Percentiles rank a stretch among this genome's conserved stretches.
Evolutionary conservation across 2,888 invertebrate genomes (phyloP).

Genomic region (Parthenolecanium corni): DNA sequence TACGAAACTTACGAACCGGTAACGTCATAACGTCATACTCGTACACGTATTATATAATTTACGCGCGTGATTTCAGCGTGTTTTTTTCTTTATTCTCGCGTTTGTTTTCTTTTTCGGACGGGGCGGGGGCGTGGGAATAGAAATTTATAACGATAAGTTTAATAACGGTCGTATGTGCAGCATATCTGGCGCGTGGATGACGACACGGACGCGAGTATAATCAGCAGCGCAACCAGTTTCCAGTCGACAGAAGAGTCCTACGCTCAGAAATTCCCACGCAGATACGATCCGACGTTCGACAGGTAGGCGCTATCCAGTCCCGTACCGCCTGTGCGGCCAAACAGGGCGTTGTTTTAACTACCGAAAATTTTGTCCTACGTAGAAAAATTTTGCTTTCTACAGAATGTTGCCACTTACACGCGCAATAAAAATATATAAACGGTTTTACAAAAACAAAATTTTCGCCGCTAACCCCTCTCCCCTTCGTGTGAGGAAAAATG

Average conservation of each 20-base stretch:
- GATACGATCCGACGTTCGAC: constrained; percentile 62
- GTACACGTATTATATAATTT: neutral
- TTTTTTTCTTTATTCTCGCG: neutral
- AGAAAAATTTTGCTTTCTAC: too few species aligned
- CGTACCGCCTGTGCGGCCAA: constrained; percentile 1
- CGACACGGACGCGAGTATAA: constrained; percentile 37
- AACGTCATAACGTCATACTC: neutral
- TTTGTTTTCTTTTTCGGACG: neutral
- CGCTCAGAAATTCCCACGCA: constrained; percentile 16
- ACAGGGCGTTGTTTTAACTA: too few species aligned
- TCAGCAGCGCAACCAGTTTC: constrained; percentile 73
- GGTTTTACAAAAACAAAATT: too few species aligned
- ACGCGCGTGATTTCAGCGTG: too few species aligned
- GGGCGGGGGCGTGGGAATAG: too few species aligned
- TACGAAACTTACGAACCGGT: constrained; percentile 15
- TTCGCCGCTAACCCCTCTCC: too few species aligned
- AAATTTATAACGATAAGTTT: neutral
- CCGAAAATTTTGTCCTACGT: too few species aligned
- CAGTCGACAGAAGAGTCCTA: constrained; percentile 60
- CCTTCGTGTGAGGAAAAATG: too few species aligned
- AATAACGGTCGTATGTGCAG: constrained; percentile 40
- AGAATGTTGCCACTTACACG: too few species aligned
- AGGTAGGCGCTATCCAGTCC: too few species aligned
- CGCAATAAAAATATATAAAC: too few species aligned
- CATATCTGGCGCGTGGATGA: constrained; percentile 73